Conservation (phyloP, 2,113 vertebrate species). For the Pelmatolapia mariae region DNA sequence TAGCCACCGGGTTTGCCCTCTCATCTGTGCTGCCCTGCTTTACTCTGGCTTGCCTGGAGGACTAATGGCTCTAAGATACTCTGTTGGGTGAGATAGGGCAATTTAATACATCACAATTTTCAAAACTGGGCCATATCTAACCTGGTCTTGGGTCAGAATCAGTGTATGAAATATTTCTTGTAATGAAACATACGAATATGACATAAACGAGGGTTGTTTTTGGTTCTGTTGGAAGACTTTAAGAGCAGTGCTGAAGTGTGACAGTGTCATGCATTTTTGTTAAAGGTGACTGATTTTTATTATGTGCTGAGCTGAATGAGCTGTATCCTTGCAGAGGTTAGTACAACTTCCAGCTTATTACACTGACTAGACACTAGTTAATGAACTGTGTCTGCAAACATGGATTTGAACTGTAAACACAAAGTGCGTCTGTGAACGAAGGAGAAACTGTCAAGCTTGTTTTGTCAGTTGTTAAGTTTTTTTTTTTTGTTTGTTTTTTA, state of each 20-base stretch:
- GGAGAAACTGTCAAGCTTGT: not conserved
- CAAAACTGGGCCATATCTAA: not conserved
- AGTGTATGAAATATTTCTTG: not conserved
- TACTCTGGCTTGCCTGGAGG: not conserved
- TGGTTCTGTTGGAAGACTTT: not conserved
- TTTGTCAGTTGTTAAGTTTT: not conserved
- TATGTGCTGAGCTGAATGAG: not conserved
- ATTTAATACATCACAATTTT: not conserved
- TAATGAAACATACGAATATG: not conserved
- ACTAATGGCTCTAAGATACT: not conserved
- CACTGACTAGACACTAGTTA: not conserved
- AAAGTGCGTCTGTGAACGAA: not conserved
- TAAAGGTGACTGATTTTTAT: not conserved
- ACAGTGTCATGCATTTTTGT: not conserved
- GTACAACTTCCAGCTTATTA: not conserved
- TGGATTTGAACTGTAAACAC: not conserved
- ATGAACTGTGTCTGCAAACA: not conserved
- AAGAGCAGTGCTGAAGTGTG: not conserved
- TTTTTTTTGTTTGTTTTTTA: too few species aligned
- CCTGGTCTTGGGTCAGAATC: not conserved
- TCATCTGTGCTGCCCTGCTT: not conserved
- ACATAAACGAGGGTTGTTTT: not conserved
- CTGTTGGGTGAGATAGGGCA: not conserved
- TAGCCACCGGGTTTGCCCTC: not conserved
- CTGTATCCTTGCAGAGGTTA: not conserved